Conservation (phyloP, 2,797 vertebrate species). For the Parauchenoglanis ngamensis region DNA sequence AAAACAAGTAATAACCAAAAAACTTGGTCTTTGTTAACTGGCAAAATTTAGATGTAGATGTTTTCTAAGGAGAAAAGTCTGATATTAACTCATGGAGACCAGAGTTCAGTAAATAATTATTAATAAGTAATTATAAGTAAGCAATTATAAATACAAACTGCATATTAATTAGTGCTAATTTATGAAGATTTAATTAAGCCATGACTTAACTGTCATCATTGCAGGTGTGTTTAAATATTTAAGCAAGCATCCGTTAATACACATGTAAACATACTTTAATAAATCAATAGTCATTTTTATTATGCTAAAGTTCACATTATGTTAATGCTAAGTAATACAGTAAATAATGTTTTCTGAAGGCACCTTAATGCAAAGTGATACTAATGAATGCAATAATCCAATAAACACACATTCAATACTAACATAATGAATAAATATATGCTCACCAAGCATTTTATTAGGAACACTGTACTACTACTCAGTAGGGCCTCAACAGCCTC, state of each 20-base stretch:
- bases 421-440: neutral
- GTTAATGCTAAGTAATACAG: neutral
- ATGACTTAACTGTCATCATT: neutral
- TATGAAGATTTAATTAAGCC: neutral
- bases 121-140: no score
- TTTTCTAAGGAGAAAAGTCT: neutral
- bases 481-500: neutral
- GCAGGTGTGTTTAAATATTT: neutral
- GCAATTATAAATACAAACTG: no score
- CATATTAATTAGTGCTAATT: neutral
- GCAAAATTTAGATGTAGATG: neutral
- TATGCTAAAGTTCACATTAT: neutral
- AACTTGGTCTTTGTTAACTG: neutral
- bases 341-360: neutral
- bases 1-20: neutral
- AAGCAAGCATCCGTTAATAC: neutral
- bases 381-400: neutral
- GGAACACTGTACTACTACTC: neutral
- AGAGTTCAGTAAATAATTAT: neutral
- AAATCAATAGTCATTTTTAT: neutral
- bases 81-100: neutral
- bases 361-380: neutral
- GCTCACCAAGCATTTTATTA: neutral
- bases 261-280: neutral
- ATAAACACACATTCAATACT: neutral